Base-by-base conservation (phyloP, 1,140 invertebrate genomes). In the Holcopasites calliopsidis region DNA sequence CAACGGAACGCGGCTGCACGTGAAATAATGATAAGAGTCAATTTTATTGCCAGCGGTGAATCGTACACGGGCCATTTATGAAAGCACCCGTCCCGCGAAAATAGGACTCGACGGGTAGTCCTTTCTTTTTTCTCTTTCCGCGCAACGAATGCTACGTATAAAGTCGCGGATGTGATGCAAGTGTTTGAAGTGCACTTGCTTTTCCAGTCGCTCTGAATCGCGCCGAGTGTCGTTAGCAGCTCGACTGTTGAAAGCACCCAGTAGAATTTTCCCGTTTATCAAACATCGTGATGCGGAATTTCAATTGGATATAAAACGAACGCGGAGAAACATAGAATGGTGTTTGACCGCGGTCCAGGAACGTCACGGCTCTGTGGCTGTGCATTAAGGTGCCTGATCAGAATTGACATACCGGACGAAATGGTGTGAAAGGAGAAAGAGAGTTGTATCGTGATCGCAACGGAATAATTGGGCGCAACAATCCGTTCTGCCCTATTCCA, bases 401-500 rank as follows among this genome's bases (percentile, higher is more conserved):
- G 52, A 64, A 64, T 72, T 40, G 18, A 38, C 54, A 11, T 64
- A 31, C 21, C 42, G 52, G 55, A 68, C 26, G 52, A 76, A 79
- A 79, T 47, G 44, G 13, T 49, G 52, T 68, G 73, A 72, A 77
- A 82, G 55, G 68, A 80, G 64, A 72, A 31, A 76, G 76, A 78
- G 61, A 73, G 69, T 82, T 55, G 54, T 61, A 70, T 69, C 35
- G 31, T 55, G 31, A 47, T 73, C 42, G 50, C n/a, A 26, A 7
- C 28, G 52, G 38, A 11, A 76, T 44, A 80, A 82, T 81, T 52
- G 72, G 47, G 55, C 40, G 72, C 72, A 47, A 76, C 60, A 57
- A 70, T 77, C 61, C 55, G 69, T 58, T 64, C n/a, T 77, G 79
- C 57, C 61, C 54, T n/a, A 50, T 77, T 80, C 76, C 35, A 77